Evolutionary conservation across 2,797 vertebrate genomes (phyloP), one percentile per base, ranked within the genome.

Genomic region (Ctenopoma kingsleyae): DNA sequence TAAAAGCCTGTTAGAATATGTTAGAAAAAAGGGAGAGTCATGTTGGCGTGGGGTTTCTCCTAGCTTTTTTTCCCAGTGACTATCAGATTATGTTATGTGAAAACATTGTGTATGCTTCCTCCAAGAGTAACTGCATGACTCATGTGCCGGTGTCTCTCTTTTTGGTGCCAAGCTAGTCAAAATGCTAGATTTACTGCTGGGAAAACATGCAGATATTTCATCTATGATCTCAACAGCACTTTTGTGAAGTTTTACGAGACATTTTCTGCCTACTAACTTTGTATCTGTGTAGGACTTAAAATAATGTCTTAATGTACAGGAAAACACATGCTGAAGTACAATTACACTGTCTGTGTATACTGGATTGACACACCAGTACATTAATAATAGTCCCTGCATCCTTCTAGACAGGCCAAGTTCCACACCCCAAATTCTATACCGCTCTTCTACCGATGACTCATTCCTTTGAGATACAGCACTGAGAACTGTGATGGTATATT

Each of bases 81-180:
- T 60, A 17, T 32, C 35, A n/a, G 27, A 72, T 78, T 72, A 51
- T 20, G 13, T 67, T 63, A 66, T 56, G 56, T 47, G 9, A 73
- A 81, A 81, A 64, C 62, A 75, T 52, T 58, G 66, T 48, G 19
- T 70, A 41, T 6, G 54, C 56, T 0, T 47, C 54, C 78, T 78
- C 76, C 80, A 73, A 30, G 36, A 76, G 67, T 78, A 67, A 55
- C 47, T 22, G 12, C 32, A 20, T 75, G 73, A 74, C 53, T 87
- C 72, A 75, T 67, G 67, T 65, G 23, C 52, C 49, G 40, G 13
- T 30, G 0, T 67, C 13, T 19, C 19, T 38, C 5, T 15, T 43
- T 50, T 4, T 35, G 35, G 43, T 55, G 62, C 55, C 38, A 65
- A 75, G 67, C 64, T 53, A 10, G 59, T 62, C 25, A 4, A 38